These are phyloP conservation scores for Hydractinia symbiolongicarpus DNA, from an alignment of 30 jellyfish, hydroid and myxozoan genomes.

Conservation along the genomic window DNA sequence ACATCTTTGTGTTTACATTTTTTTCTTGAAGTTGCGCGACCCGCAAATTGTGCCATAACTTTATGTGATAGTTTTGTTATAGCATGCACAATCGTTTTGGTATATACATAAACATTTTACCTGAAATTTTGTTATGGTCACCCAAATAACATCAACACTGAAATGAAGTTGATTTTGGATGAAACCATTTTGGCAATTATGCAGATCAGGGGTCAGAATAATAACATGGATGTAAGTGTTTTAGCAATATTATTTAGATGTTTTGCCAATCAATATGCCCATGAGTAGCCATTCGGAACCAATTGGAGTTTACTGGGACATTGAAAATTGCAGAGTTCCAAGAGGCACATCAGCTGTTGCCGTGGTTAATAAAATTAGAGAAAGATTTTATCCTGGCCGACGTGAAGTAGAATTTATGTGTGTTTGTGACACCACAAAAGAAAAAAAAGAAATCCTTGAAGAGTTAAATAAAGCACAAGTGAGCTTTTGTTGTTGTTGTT, in stretches of 20 bases:
- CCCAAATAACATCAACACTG: too few species aligned
- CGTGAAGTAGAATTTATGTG: conserved; percentile 73
- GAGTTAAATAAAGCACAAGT: conserved; percentile 68
- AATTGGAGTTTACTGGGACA: conserved; percentile 88
- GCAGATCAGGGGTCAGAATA: too few species aligned
- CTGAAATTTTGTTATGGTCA: too few species aligned
- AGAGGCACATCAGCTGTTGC: conserved; percentile 55
- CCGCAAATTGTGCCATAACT: too few species aligned
- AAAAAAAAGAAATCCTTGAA: conserved; percentile 37
- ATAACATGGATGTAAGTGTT: too few species aligned
- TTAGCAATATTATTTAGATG: neutral
- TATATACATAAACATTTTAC: too few species aligned
- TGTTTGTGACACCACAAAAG: conserved; percentile 72
- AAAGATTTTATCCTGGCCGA: conserved; percentile 53
- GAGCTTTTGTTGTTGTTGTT: neutral
- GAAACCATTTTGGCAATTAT: too few species aligned
- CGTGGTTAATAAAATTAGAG: conserved; percentile 54
- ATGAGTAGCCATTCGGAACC: conserved; percentile 22
- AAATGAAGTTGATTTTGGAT: too few species aligned
- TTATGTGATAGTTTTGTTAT: too few species aligned
- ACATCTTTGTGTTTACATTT: too few species aligned
- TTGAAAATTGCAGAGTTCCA: conserved; percentile 84
- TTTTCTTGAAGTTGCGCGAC: too few species aligned
- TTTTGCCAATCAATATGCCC: neutral
- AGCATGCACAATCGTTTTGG: too few species aligned